Base-by-base conservation (phyloP, 2,888 invertebrate genomes). In the Leucania comma region DNA sequence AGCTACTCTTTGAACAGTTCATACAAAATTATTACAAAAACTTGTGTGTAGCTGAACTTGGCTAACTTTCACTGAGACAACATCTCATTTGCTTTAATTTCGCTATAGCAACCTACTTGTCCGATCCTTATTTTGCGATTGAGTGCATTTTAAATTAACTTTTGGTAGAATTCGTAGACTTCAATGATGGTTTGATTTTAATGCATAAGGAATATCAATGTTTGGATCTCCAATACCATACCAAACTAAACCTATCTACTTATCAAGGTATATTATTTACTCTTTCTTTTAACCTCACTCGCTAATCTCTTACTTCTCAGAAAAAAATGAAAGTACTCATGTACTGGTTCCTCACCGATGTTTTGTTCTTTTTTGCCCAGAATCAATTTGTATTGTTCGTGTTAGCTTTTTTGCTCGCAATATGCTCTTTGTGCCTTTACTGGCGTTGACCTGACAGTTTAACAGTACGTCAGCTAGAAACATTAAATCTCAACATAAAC, bases 1-100 rank as follows among this genome's bases (percentile, higher is more conserved):
- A 83, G 84, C 57, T 46, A 17, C 38, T 48, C 50, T 59, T 68
- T 74, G 56, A 58, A 50, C 57, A 14, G 62, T 66, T 58, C 63
- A 60, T 72, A 71, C 56, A 26, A 78, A 82, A 82, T 73, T 57
- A 72, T 69, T 67, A 68, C 69, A 72, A 83, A 73, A 68, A 42
- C 48, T 42, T 50, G 48, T 71, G 62, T 58, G 53, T 69, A 60
- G 69, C 58, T 42, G 48, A 58, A 60, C 53, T 80, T 72, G 62
- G 65, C 54, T 58, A 63, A 79, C 83, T 82, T 81, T 82, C 81
- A 79, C 83, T 75, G 51, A 57, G 26, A 26, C 54, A 56, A 54
- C 63, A 17, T 69, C 59, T 72, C 64, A 69, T 78, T 82, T 68
- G 56, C 54, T 78, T 38, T 75, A 70, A 75, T 72, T 71, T 72